Conservation (phyloP, 2,113 vertebrate species). For the Psophia crepitans region DNA sequence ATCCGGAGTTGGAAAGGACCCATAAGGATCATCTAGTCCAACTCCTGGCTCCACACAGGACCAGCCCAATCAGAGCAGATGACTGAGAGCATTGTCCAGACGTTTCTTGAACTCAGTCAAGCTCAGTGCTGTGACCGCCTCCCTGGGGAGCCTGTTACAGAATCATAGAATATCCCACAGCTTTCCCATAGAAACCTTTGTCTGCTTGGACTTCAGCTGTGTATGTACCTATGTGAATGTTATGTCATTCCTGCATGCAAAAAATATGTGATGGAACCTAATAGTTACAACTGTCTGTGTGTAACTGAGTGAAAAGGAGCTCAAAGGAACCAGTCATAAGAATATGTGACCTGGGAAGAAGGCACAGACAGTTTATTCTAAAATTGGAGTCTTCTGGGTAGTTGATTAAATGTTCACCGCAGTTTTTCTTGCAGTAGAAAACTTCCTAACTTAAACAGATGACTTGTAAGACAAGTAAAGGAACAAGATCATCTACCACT, state of each 20-base stretch:
- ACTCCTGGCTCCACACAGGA: too few relatives aligned
- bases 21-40: too few relatives aligned
- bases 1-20: too few relatives aligned
- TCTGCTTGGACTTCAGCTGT: not conserved
- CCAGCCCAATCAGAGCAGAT: too few relatives aligned
- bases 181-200: too few relatives aligned
- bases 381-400: not conserved
- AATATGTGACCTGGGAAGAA: not conserved
- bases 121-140: too few relatives aligned
- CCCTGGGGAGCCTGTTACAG: too few relatives aligned
- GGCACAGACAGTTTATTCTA: not conserved
- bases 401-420: not conserved
- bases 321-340: not conserved
- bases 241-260: not conserved
- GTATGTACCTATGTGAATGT: rapidly evolving
- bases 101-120: too few relatives aligned
- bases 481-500: not conserved
- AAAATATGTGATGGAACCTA: not conserved
- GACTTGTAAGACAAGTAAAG: not conserved
- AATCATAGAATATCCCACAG: too few relatives aligned
- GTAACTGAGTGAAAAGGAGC: not conserved
- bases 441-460: not conserved
- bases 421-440: not conserved
- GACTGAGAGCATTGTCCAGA: too few relatives aligned
- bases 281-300: not conserved